Conservation (phyloP, 2,888 invertebrate species). For the Abrostola triplasia region DNA sequence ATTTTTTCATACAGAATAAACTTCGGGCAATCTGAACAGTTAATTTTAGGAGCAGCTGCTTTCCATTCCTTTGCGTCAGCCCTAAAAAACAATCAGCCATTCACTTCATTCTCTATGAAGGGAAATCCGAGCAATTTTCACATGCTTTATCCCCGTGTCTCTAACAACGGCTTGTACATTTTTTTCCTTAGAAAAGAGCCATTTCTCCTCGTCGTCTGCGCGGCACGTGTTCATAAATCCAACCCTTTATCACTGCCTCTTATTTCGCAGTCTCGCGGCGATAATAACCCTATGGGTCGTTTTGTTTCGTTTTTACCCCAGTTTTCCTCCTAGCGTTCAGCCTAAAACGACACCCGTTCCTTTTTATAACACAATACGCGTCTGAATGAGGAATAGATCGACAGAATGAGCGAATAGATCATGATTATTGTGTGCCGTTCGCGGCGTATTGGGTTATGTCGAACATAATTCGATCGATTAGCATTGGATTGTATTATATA, state of each 20-base stretch:
- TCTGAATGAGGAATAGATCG: slow-evolving; percentile 46
- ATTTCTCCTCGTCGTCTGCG: slow-evolving; percentile 70
- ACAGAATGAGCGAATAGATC: slow-evolving; percentile 41
- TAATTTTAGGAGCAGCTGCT: slow-evolving; percentile 53
- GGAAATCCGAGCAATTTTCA: slow-evolving; percentile 60
- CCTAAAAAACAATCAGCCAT: slow-evolving; percentile 59
- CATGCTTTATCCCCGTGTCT: slow-evolving; percentile 58
- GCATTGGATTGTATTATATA: slow-evolving; percentile 7
- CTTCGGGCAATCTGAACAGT: slow-evolving; percentile 39
- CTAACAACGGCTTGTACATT: slow-evolving; percentile 49
- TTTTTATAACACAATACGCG: slow-evolving; percentile 51
- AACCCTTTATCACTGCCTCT: slow-evolving; percentile 77
- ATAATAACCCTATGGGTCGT: slow-evolving; percentile 75
- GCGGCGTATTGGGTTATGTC: slow-evolving; percentile 9
- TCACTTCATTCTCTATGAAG: slow-evolving; percentile 54
- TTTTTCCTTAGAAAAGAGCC: slow-evolving; percentile 56
- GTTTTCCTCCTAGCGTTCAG: slow-evolving; percentile 43
- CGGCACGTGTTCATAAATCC: slow-evolving; percentile 72
- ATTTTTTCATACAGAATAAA: slow-evolving; percentile 49
- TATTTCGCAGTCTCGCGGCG: slow-evolving; percentile 67
- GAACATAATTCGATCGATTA: slow-evolving; percentile 35
- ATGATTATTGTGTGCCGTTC: slow-evolving; percentile 30
- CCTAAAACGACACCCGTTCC: slow-evolving; percentile 44
- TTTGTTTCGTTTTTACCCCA: slow-evolving; percentile 65
- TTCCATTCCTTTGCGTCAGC: slow-evolving; percentile 53